Percentiles rank a stretch among this genome's conserved stretches.
These are phyloP conservation scores for Nycticebus coucang DNA, from an alignment of 2,113 vertebrate genomes.

Conservation along the genomic window DNA sequence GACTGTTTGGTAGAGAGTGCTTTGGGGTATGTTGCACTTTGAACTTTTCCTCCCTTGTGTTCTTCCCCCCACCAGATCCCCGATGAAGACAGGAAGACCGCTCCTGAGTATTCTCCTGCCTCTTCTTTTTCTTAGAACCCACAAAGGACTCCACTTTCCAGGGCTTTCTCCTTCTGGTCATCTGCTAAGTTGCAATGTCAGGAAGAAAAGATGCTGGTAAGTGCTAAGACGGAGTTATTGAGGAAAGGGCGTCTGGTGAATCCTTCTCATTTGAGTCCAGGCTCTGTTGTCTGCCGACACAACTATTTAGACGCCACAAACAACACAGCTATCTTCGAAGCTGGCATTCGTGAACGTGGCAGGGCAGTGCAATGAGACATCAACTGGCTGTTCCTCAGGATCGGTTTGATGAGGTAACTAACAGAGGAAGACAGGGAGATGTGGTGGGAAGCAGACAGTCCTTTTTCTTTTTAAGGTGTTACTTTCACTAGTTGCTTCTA, in stretches of 20 bases:
- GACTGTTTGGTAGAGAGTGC: neutral
- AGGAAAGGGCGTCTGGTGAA: constrained; percentile 63
- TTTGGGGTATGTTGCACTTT: constrained; percentile 31
- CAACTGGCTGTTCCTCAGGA: neutral
- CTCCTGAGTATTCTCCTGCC: rapidly evolving
- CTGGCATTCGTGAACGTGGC: constrained; percentile 58
- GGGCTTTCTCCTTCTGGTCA: neutral
- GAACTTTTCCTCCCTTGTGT: neutral
- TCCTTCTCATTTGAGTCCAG: neutral
- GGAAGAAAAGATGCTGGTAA: constrained; percentile 72
- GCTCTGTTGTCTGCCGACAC: neutral
- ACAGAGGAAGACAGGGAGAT: neutral
- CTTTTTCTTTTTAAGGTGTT: neutral
- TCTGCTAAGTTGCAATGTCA: constrained; percentile 31
- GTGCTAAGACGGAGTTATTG: constrained; percentile 56
- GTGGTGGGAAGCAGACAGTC: neutral
- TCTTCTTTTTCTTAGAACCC: neutral
- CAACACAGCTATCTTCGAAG: neutral
- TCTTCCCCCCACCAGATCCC: neutral
- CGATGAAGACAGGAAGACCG: neutral
- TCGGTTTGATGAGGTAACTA: neutral
- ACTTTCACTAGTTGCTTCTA: neutral
- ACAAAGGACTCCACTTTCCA: neutral
- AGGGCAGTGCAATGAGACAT: constrained; percentile 38
- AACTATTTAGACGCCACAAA: neutral